A percentile compares a stretch with the other conserved stretches of the same genome.
These are phyloP conservation scores for Lophura nycthemera DNA, from an alignment of 2,113 vertebrate genomes.

Conservation along the genomic window DNA sequence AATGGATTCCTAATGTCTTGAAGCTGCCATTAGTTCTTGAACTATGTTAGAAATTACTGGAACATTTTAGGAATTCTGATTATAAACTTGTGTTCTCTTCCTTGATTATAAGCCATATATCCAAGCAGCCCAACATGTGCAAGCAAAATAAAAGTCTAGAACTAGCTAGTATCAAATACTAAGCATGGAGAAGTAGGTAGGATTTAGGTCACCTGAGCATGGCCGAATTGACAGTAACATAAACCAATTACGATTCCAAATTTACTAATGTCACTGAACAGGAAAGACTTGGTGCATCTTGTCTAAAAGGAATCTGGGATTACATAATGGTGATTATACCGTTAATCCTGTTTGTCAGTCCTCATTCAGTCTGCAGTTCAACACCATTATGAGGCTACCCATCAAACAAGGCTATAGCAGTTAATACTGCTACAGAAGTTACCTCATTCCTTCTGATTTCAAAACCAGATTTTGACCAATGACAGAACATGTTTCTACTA, in stretches of 20 bases:
- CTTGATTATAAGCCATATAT: neutral
- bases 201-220: constrained; percentile 26
- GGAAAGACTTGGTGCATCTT: constrained; percentile 27
- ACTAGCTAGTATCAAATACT: neutral
- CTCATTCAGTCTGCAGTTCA: neutral
- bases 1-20: neutral
- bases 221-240: neutral
- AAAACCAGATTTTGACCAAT: neutral
- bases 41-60: neutral
- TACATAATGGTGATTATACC: constrained; percentile 37
- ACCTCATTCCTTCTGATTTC: neutral
- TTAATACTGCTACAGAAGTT: neutral
- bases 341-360: constrained; percentile 48
- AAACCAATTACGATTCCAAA: constrained; percentile 48
- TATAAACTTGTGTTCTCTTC: neutral
- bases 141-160: neutral
- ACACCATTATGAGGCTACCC: neutral
- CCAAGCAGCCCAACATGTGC: neutral
- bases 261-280: constrained; percentile 38
- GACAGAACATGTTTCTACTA: neutral
- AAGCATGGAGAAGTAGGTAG: neutral
- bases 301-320: constrained; percentile 13
- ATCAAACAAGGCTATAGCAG: neutral
- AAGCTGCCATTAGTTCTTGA: neutral
- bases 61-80: neutral